phyloP scores from a whole-genome alignment of 2,888 invertebrate species.

The Meteorus cinctellus region DNA sequence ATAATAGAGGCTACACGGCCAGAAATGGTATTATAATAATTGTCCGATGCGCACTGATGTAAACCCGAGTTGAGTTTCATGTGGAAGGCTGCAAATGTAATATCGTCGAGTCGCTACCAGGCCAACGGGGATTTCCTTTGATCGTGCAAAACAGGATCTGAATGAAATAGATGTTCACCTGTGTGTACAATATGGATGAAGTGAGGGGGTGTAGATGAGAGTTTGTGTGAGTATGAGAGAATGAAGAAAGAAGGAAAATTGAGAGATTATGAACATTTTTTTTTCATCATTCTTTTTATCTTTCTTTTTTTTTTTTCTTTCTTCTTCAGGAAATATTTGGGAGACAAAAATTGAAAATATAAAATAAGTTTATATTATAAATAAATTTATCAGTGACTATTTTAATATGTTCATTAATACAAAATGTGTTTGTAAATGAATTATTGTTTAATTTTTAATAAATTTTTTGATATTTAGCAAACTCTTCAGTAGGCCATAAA shows the following conservation, averaged over 20 bases:
- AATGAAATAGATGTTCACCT: neutral
- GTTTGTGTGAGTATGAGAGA: neutral
- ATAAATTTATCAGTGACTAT: too few relatives aligned
- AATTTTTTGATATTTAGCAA: too few relatives aligned
- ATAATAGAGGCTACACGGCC: slow-evolving; percentile 50
- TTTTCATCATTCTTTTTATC: neutral
- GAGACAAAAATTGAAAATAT: too few relatives aligned
- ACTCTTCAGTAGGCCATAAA: too few relatives aligned
- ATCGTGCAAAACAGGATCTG: slow-evolving; percentile 9
- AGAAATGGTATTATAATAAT: slow-evolving; percentile 56
- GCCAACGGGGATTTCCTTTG: slow-evolving; percentile 10
- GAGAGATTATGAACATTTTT: neutral
- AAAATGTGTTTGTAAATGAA: too few relatives aligned
- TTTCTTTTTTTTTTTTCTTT: neutral
- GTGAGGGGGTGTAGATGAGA: neutral
- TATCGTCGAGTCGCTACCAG: slow-evolving; percentile 15
- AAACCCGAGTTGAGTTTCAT: slow-evolving; percentile 48
- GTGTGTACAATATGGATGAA: neutral
- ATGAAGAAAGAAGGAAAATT: neutral
- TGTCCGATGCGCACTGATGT: slow-evolving; percentile 54
- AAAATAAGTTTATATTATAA: too few relatives aligned
- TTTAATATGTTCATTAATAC: too few relatives aligned
- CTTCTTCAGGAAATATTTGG: too few relatives aligned
- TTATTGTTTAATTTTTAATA: too few relatives aligned
- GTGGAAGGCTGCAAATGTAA: slow-evolving; percentile 25